phyloP scores from a whole-genome alignment of 2,113 vertebrate genomes.

The Corvus moneduloides region DNA sequence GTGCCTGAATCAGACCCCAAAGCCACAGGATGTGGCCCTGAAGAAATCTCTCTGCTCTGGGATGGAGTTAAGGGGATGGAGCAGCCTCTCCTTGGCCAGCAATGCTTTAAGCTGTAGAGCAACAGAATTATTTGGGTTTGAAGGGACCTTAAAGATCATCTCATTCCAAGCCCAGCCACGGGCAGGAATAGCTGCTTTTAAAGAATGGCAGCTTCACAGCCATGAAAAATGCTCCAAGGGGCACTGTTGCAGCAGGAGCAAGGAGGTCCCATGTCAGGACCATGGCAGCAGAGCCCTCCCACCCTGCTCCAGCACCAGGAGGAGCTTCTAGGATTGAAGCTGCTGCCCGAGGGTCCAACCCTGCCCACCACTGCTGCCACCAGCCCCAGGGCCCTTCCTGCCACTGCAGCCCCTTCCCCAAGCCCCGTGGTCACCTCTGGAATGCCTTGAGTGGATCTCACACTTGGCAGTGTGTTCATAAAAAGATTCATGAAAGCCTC shows the following conservation, averaged over 20 bases:
- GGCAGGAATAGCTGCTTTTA: not conserved
- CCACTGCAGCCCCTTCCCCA: not conserved
- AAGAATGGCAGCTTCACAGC: rapidly evolving
- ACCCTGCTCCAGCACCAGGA: not conserved
- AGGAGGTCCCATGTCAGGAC: not conserved
- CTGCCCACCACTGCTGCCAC: not conserved
- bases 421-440: not conserved
- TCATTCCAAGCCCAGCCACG: not conserved
- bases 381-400: not conserved
- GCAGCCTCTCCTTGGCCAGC: not conserved
- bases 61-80: not conserved
- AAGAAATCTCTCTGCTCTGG: not conserved
- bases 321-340: not conserved
- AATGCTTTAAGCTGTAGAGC: rapidly evolving
- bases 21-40: rapidly evolving
- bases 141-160: not conserved
- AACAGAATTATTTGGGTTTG: not conserved
- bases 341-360: rapidly evolving
- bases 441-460: not conserved
- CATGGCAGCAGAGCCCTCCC: not conserved
- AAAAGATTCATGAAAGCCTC: not conserved
- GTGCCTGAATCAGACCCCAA: not conserved
- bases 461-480: not conserved
- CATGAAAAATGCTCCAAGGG: not conserved
- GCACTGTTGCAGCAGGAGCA: not conserved